Percentiles rank a stretch among this genome's conserved stretches.
Evolutionary conservation across 1,140 invertebrate genomes (phyloP).

Genomic region (Hycleus cichorii): DNA sequence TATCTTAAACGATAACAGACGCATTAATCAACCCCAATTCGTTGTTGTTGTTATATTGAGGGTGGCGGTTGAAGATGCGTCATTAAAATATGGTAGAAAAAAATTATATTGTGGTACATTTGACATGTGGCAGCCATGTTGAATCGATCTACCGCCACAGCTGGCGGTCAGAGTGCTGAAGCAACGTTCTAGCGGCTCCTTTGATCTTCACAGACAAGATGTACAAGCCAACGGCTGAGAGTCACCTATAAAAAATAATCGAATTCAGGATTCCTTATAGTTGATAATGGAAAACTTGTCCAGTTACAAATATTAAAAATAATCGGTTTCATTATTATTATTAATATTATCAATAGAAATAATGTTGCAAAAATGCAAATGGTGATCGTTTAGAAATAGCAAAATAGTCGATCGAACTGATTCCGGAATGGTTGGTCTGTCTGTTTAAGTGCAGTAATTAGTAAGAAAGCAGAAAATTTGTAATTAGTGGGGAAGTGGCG

Average conservation of each 20-base stretch:
- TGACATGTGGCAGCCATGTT: conserved; percentile 14
- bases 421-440: too few species aligned
- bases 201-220: conserved; percentile 13
- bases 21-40: too few species aligned
- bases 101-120: conserved; percentile 11
- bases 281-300: conserved; percentile 5
- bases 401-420: too few species aligned
- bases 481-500: too few species aligned
- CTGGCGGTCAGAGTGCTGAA: conserved; percentile 16
- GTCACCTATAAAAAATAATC: conserved; percentile 6
- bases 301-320: conserved; percentile 7
- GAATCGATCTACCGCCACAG: conserved; percentile 14
- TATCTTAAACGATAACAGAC: too few species aligned
- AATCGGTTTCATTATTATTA: too few species aligned
- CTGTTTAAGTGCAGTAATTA: too few species aligned
- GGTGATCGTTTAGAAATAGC: too few species aligned
- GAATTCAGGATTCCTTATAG: conserved; percentile 7
- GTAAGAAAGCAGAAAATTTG: too few species aligned
- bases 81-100: not conserved
- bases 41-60: too few species aligned
- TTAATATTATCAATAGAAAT: too few species aligned
- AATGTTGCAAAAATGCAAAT: too few species aligned
- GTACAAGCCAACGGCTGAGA: conserved; percentile 11
- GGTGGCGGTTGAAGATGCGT: not conserved
- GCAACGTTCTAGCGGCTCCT: conserved; percentile 14